phyloP scores from a whole-genome alignment of 2,888 invertebrate genomes.

The Alloscopus bannaensis region DNA sequence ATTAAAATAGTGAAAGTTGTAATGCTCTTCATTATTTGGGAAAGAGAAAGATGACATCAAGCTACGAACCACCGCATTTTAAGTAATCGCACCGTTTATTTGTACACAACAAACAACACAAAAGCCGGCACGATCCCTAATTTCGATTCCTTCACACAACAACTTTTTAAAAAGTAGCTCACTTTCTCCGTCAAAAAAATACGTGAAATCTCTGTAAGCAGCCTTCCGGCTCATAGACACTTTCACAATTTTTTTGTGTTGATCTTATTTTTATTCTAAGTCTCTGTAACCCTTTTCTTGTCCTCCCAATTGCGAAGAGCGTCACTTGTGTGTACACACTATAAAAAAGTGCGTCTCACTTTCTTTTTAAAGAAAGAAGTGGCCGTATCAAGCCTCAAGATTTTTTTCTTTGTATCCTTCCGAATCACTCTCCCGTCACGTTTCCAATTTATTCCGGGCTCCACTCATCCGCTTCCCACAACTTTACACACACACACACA shows the following conservation, averaged over 20 bases:
- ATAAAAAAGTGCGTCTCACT: not conserved
- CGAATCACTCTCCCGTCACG: slow-evolving; percentile 63
- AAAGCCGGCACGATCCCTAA: too few species aligned
- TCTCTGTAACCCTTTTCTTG: not conserved
- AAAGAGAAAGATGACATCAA: too few species aligned
- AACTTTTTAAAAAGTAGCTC: too few species aligned
- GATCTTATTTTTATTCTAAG: slow-evolving; percentile 8
- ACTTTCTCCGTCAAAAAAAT: too few species aligned
- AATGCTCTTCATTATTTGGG: too few species aligned
- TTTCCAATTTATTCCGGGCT: slow-evolving; percentile 64
- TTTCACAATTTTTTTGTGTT: slow-evolving; percentile 22
- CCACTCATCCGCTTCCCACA: slow-evolving; percentile 61
- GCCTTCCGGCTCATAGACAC: not conserved
- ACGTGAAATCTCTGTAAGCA: slow-evolving; percentile 16
- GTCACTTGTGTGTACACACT: too few species aligned
- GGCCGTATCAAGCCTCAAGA: slow-evolving; percentile 49
- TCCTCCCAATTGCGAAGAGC: slow-evolving; percentile 13
- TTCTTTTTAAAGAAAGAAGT: slow-evolving; percentile 20
- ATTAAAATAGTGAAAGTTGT: too few species aligned
- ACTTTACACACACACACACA: slow-evolving; percentile 44
- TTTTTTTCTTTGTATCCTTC: slow-evolving; percentile 54
- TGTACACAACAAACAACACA: too few species aligned
- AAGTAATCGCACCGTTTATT: too few species aligned
- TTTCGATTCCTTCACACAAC: too few species aligned
- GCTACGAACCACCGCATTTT: too few species aligned